A percentile compares a stretch with the other conserved stretches of the same genome.
phyloP scores from a whole-genome alignment of 2,888 invertebrate species.

The Zaprionus lineosus region DNA sequence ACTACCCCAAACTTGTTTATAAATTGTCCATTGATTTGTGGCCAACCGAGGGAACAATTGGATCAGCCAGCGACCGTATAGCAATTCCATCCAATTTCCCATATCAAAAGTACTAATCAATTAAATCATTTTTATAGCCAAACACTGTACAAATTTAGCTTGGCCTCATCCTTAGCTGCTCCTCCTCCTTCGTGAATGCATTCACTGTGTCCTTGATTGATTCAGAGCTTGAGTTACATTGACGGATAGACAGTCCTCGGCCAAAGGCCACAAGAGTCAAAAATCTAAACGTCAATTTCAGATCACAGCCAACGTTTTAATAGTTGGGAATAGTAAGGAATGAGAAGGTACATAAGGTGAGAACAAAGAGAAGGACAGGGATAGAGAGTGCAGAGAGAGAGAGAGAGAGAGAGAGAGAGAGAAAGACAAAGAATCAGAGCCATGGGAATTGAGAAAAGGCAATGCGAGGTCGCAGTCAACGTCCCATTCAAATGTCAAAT shows the following conservation, averaged over 20 bases:
- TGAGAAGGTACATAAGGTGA: constrained; percentile 6
- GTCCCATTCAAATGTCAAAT: constrained; percentile 66
- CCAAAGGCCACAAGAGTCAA: constrained; percentile 50
- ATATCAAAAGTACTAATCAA: constrained; percentile 52
- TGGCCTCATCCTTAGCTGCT: neutral
- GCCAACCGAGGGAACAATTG: constrained; percentile 43
- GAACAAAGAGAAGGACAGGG: neutral
- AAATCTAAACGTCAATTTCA: constrained; percentile 62
- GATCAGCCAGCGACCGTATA: constrained; percentile 24
- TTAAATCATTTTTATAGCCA: constrained; percentile 74
- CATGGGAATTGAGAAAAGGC: neutral
- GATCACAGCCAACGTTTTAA: constrained; percentile 19
- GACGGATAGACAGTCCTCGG: constrained; percentile 11
- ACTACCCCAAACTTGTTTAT: constrained; percentile 44
- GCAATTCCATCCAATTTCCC: constrained; percentile 33
- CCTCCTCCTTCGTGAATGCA: too few species aligned
- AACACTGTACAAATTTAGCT: constrained; percentile 51
- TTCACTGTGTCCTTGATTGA: constrained; percentile 52
- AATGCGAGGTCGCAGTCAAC: constrained; percentile 18
- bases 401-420: neutral
- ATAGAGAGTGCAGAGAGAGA: neutral
- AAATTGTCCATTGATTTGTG: constrained; percentile 71
- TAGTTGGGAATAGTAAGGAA: neutral
- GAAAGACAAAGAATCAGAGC: neutral
- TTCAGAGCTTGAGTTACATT: constrained; percentile 31